phyloP scores from a whole-genome alignment of 1,140 invertebrate species.

The Brachionus plicatilis region DNA sequence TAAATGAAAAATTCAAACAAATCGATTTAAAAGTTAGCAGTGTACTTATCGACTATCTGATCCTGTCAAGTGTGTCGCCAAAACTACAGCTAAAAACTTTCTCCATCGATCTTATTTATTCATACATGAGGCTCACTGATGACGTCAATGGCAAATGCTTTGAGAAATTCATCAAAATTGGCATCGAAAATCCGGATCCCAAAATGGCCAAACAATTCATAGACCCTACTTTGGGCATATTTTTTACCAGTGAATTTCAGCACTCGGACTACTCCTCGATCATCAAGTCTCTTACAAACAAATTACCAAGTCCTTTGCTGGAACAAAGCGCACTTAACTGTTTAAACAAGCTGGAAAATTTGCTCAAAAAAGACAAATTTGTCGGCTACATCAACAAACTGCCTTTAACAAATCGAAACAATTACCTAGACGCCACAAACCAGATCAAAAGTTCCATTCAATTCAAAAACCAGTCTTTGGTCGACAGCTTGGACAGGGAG shows the following conservation, averaged over 20 bases:
- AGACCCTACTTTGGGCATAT: conserved; percentile 48
- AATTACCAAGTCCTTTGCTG: conserved; percentile 3
- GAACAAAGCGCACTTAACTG: conserved; percentile 10
- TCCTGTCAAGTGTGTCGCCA: neutral
- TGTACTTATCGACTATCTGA: neutral
- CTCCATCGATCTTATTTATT: conserved; percentile 36
- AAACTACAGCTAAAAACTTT: conserved; percentile 14
- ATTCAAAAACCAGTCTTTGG: conserved; percentile 42
- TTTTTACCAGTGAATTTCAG: conserved; percentile 53
- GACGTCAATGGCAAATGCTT: conserved; percentile 18
- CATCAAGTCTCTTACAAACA: conserved; percentile 50
- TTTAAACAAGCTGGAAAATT: conserved; percentile 2
- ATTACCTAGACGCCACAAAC: conserved; percentile 45
- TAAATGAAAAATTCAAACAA: conserved; percentile 10
- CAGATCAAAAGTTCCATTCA: neutral
- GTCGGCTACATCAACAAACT: conserved; percentile 43
- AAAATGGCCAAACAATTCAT: conserved; percentile 18
- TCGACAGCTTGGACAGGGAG: neutral
- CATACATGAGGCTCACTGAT: conserved; percentile 36
- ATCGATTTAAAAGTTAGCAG: neutral
- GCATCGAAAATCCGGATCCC: conserved; percentile 13
- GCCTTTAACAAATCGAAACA: conserved; percentile 46
- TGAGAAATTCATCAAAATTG: conserved; percentile 7
- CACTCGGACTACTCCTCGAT: conserved; percentile 50
- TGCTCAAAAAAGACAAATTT: conserved; percentile 42